Base-by-base conservation (phyloP, 2,888 invertebrate species). In the Ornithoptera priamus region DNA sequence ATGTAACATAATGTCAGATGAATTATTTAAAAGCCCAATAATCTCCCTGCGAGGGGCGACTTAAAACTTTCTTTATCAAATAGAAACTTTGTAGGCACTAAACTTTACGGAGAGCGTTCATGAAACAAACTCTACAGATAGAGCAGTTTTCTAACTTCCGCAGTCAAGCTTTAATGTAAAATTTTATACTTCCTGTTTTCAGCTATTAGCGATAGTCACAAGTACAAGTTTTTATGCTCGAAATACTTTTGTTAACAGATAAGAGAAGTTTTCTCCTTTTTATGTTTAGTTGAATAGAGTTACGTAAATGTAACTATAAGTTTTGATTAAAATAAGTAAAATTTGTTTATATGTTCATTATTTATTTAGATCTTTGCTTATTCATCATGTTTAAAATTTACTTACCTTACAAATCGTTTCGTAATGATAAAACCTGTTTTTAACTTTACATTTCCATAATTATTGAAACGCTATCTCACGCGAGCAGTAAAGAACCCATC, bases 51-150 rank as follows among this genome's bases (percentile, higher is more conserved):
- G 71, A 71, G 74, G 30, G 74, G 65, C 69, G 72, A 83, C 76
- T 80, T 76, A 72, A 78, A 80, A 82, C 72, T 81, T 83, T 77
- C 77, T 81, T 82, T 83, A 85, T 80, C 80, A 80, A 79, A 82
- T 80, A 76, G 69, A 84, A 85, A 85, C 79, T 84, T 82, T 68
- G 75, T 71, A 75, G 73, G 77, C 76, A 75, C 79, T 78, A 77
- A 82, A 84, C 76, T 82, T 79, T 66, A 65, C 42, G 66, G 69
- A 73, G 77, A 80, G 76, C 78, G 76, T 77, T 78, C 75, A 76
- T 76, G 77, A 77, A 80, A 78, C 76, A 74, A 78, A 78, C 77
- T 78, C 70, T 62, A 64, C 68, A 72, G 69, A 74, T 72, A 69
- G 73, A 75, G 71, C 72, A 75, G 76, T 81, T 79, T 77, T 75